Evolutionary conservation across 2,888 invertebrate genomes (phyloP), one percentile per base, ranked within the genome.

Genomic region (Arge pagana): DNA sequence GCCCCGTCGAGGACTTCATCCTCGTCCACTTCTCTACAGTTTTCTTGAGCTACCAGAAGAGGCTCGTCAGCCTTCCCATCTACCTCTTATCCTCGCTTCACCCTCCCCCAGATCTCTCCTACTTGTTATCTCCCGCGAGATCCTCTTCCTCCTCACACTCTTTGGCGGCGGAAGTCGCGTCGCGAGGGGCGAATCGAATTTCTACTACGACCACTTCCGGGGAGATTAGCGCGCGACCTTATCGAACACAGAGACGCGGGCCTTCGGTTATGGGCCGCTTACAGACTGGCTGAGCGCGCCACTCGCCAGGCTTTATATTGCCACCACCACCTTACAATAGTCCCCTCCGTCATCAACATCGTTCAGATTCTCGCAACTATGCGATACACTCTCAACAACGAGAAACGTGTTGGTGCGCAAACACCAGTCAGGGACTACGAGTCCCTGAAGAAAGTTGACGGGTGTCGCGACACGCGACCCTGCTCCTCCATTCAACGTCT

Each of bases 241-340:
- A 45, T 41, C 13, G 28, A 33, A 11, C 30, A 36, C 13, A 50
- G 31, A 18, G 43, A 41, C 41, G 48, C 31, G 49, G 54, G 53
- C 35, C 54, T 53, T 51, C 53, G 43, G 49, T 40, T 48, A 50
- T 19, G 55, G 51, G 70, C 68, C 72, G 72, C 69, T 72, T 72
- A 70, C 68, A 66, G 66, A 75, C 74, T 75, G 74, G 71, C 71
- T 64, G 67, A 64, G 66, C 68, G 61, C 65, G 70, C 65, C 66
- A 68, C 65, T 66, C 62, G 59, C 59, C 61, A 55, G 56, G 68
- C 66, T 64, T 74, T 74, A 74, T 74, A 74, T 74, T 74, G 66
- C 74, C 74, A 73, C 74, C 74, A 68, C 74, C 71, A 74, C 68
- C 51, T 45, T 39, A 43, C 19, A 42, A 36, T 50, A 53, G 52